Base-by-base conservation (phyloP, 2,888 invertebrate genomes). In the Drosophila meridiana region DNA sequence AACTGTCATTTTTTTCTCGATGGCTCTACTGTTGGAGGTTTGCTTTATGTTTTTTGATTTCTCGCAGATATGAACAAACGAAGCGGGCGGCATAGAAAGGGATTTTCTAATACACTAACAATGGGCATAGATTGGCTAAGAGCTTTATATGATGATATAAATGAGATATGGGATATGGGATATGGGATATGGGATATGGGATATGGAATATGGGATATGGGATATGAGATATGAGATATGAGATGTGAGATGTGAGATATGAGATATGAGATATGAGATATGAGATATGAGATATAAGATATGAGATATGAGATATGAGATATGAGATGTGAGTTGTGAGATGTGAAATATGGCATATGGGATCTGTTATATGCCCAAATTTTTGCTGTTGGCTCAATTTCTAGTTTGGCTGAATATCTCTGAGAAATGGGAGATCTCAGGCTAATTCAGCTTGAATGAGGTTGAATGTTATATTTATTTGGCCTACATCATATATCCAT, bases 1-100 rank as follows among this genome's bases (percentile, higher is more conserved):
- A 86, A 82, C 88, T 84, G 88, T 76, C 82, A 85, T 85, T 85
- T 87, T 79, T 79, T 58, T 30, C 34, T 30, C 34, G 56, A 72
- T 38, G 43, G 20, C 43, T 11, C 4, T 11, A 43, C 1, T 42
- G 42, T 1, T 20, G 42, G 42, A 43, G 42, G 42, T 20, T 30
- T 47, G 71, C 40, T 40, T 62, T 76, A 56, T 80, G 30, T 36
- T 68, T 76, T 63, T 65, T 68, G 71, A 70, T 70, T 73, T 68
- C 69, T 53, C 55, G 14, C 58, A n/a, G 68, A 67, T 50, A 30
- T 42, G 56, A 53, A 38, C 30, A 47, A 53, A 48, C 42, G 42
- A 32, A 11, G 8, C 42, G 20, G 20, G 11, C 50, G 11, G n/a
- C n/a, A 50, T 3, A 45, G 58, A 38, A n/a, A 9, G 9, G 55